Evolutionary conservation across 2,113 vertebrate genomes (phyloP).

Genomic region (Zapus hudsonius): DNA sequence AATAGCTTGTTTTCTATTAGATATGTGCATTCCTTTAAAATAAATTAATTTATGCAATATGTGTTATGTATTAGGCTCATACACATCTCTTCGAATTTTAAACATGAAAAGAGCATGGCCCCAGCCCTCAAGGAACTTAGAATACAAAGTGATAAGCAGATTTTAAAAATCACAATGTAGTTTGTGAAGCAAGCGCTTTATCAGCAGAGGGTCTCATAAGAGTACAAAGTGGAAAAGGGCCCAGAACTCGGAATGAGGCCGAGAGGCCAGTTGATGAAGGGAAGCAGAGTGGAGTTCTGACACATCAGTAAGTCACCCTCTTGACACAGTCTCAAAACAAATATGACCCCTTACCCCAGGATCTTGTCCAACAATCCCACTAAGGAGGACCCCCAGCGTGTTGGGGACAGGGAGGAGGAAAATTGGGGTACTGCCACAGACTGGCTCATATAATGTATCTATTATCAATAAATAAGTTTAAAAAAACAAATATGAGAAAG

Average conservation of each 20-base stretch:
- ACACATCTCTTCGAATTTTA: conserved; percentile 5
- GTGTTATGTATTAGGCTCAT: neutral
- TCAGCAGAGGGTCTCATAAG: neutral
- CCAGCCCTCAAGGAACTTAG: neutral
- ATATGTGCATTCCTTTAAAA: conserved; percentile 40
- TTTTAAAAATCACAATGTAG: neutral
- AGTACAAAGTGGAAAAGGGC: neutral
- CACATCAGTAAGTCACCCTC: neutral
- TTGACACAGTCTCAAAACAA: neutral
- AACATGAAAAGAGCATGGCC: neutral
- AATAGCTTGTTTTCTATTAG: conserved; percentile 27
- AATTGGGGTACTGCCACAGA: too few relatives aligned
- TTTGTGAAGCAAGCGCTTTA: neutral
- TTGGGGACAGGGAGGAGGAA: too few relatives aligned
- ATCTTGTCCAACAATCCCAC: too few relatives aligned
- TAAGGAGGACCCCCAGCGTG: too few relatives aligned
- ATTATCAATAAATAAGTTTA: too few relatives aligned
- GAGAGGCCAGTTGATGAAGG: neutral
- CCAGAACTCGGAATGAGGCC: neutral
- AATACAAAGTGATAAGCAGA: neutral
- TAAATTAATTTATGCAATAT: neutral
- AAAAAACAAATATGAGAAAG: neutral
- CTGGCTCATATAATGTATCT: too few relatives aligned
- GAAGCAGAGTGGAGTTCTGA: neutral
- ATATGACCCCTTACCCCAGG: too few relatives aligned